phyloP scores from a whole-genome alignment of 30 jellyfish, hydroid and myxozoan genomes.

The Sanderia malayensis region DNA sequence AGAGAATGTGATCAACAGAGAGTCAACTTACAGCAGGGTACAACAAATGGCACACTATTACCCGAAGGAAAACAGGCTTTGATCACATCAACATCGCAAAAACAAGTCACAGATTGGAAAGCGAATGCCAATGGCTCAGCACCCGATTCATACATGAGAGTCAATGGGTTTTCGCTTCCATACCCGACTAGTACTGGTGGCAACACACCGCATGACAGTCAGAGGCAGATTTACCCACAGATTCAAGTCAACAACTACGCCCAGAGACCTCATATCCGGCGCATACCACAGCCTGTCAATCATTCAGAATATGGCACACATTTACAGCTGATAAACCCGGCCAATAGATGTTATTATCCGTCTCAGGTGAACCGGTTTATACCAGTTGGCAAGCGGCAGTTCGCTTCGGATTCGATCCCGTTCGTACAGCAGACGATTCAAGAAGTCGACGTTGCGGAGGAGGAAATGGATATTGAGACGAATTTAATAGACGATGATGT shows the following conservation, averaged over 20 bases:
- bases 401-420: slow-evolving; percentile 50
- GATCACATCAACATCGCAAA: not conserved
- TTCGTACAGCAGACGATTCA: slow-evolving; percentile 79
- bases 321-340: slow-evolving; percentile 44
- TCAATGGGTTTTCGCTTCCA: slow-evolving; percentile 56
- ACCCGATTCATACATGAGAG: slow-evolving; percentile 23
- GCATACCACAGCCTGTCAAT: slow-evolving; percentile 55
- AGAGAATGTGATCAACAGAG: slow-evolving; percentile 25
- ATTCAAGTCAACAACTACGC: slow-evolving; percentile 28
- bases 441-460: slow-evolving; percentile 76
- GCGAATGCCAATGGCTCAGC: slow-evolving; percentile 19
- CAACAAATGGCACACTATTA: slow-evolving; percentile 21
- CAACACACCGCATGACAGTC: slow-evolving; percentile 15
- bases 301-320: slow-evolving; percentile 60
- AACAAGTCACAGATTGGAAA: slow-evolving; percentile 32
- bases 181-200: slow-evolving; percentile 10
- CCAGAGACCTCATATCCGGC: slow-evolving; percentile 49
- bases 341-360: slow-evolving; percentile 53
- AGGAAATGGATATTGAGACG: slow-evolving; percentile 65
- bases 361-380: slow-evolving; percentile 53
- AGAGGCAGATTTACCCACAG: slow-evolving; percentile 32
- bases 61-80: slow-evolving; percentile 32
- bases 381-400: slow-evolving; percentile 67
- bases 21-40: slow-evolving; percentile 19
- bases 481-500: slow-evolving; percentile 40